phyloP scores from a whole-genome alignment of 2,797 vertebrate species.

The Melopsittacus undulatus region DNA sequence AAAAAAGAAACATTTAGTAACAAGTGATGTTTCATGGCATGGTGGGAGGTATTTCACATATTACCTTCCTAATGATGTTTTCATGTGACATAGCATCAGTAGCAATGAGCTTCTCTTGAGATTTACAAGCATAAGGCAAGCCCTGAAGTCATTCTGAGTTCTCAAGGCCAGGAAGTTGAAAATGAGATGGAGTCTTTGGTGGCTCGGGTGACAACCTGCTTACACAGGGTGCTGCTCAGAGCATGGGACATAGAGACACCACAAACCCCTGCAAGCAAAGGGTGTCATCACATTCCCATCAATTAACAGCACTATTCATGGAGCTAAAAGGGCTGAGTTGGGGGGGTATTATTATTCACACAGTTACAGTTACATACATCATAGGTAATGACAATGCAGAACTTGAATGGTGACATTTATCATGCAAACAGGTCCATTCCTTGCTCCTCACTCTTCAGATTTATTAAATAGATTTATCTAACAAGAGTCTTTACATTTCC shows the following conservation, averaged over 20 bases:
- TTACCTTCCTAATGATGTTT: not conserved
- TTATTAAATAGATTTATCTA: conserved; percentile 30
- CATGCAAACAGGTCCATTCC: not conserved
- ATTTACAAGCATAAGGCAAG: not conserved
- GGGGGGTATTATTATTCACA: not conserved
- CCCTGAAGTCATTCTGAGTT: not conserved
- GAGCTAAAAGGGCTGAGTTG: not conserved
- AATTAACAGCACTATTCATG: not conserved
- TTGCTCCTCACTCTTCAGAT: not conserved
- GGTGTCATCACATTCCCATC: not conserved
- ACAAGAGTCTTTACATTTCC: not conserved
- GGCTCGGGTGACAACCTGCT: not conserved
- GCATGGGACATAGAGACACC: not conserved
- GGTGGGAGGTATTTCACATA: not conserved
- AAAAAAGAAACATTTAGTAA: not conserved
- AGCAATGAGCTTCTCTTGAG: not conserved
- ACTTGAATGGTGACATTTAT: not conserved
- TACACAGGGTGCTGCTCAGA: not conserved
- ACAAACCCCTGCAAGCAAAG: not conserved
- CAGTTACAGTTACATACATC: not conserved
- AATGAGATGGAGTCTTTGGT: not conserved
- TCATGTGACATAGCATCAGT: accelerated
- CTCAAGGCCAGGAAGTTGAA: not conserved
- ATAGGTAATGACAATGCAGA: not conserved
- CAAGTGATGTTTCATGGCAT: not conserved